These are phyloP conservation scores for Branchipolynoe longqiensis DNA, from an alignment of 2,888 invertebrate genomes.

Conservation along the genomic window DNA sequence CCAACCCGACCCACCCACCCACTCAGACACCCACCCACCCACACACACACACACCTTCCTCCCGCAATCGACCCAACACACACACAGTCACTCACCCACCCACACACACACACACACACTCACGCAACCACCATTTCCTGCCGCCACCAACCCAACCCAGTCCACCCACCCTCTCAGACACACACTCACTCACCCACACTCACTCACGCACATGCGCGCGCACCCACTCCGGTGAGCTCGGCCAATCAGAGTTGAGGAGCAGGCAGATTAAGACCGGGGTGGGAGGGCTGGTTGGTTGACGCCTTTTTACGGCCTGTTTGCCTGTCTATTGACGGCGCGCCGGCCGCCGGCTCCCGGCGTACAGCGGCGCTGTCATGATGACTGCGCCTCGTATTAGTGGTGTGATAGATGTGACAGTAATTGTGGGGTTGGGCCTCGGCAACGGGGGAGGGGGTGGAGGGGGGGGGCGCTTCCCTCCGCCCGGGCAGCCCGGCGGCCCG, in stretches of 20 bases:
- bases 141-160: background rate
- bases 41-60: background rate
- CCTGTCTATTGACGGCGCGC: conserved; percentile 30
- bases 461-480: background rate
- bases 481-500: no score
- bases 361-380: conserved; percentile 32
- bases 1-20: background rate
- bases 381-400: conserved; percentile 32
- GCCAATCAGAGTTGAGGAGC: conserved; percentile 44
- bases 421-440: conserved; percentile 14
- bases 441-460: background rate
- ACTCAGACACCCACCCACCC: no score
- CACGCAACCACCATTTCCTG: background rate
- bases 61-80: background rate
- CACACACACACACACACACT: no score
- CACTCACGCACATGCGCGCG: background rate
- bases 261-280: conserved; percentile 27
- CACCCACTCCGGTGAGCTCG: background rate
- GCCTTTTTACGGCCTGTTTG: conserved; percentile 55
- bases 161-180: background rate
- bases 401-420: conserved; percentile 55
- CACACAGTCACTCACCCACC: background rate
- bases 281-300: conserved; percentile 41
- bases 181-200: no score
- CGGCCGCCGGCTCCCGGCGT: background rate